Percentiles rank a stretch among this genome's conserved stretches.
These are phyloP conservation scores for Anarsia innoxiella DNA, from an alignment of 2,888 invertebrate species.

Conservation along the genomic window DNA sequence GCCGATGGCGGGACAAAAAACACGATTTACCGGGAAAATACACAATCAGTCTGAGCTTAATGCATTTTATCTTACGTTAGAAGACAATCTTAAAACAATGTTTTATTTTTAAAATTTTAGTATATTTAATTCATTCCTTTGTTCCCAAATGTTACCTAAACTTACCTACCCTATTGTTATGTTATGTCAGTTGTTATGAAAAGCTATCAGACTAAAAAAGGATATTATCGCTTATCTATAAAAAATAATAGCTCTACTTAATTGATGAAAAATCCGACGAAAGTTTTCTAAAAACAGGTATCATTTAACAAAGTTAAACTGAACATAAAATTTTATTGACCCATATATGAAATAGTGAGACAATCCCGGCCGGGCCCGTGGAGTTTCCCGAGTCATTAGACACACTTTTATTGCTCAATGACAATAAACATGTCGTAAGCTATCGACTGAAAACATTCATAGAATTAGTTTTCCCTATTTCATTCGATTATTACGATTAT, in stretches of 20 bases:
- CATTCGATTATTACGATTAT: constrained; percentile 60
- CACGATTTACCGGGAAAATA: constrained; percentile 5
- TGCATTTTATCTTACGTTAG: no score
- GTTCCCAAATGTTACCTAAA: no score
- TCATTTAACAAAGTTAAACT: constrained; percentile 70
- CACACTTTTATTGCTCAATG: constrained; percentile 69
- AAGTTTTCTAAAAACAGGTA: constrained; percentile 29
- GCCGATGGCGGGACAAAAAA: constrained; percentile 41
- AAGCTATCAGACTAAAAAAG: no score
- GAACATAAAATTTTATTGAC: constrained; percentile 73
- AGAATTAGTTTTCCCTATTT: constrained; percentile 57
- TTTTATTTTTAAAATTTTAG: no score
- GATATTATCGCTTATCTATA: background rate
- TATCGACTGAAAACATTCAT: constrained; percentile 70
- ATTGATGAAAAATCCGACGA: constrained; percentile 13
- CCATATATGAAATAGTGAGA: constrained; percentile 73
- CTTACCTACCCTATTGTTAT: no score
- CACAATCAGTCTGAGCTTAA: no score
- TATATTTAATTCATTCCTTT: no score
- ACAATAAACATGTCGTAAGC: constrained; percentile 72
- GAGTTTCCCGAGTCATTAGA: constrained; percentile 69
- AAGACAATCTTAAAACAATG: no score
- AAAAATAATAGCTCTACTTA: constrained; percentile 5
- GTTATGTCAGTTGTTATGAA: no score
- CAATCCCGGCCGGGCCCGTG: constrained; percentile 50